Base-by-base conservation (phyloP, 2,888 invertebrate species). In the Hypselothyrea guttata region DNA sequence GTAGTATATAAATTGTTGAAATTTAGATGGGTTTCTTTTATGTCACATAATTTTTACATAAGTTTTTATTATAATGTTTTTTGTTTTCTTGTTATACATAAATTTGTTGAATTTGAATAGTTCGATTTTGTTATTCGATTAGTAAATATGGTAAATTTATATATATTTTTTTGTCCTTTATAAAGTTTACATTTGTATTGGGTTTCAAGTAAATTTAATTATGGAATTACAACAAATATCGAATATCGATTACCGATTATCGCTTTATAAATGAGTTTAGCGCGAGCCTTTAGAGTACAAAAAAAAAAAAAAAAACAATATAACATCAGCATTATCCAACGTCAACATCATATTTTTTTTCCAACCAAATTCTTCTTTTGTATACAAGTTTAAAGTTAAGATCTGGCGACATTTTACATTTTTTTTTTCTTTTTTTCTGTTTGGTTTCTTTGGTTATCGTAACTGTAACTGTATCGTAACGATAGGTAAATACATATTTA, bases 211-310 rank as follows among this genome's bases (percentile, higher is more conserved):
- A 53, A 71, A 75, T 18, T 76, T 53, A 75, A 79, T 70, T 74
- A 53, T 81, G 60, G 76, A 83, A 85, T 83, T 79, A 79, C 81
- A 79, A 85, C 76, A 81, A 76, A 79, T 83, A 83, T 46, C 35
- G 49, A 71, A 74, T 73, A 77, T 60, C 75, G 22, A 22, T 22
- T 22, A 77, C 62, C 75, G 22, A 22, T 22, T 22, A 77, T 59
- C 75, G 74, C 55, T 61, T 63, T 49, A n/a, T 79, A 81, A 78
- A 84, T 79, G 63, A 83, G 65, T 64, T 78, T 75, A 78, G 85
- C 84, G 83, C 85, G 73, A 78, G 85, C 75, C 47, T 70, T 48
- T 83, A 82, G 67, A 71, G 70, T 48, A 51, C 56, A 59, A 62
- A 65, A 77, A 58, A 59, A 74, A 78, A 84, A 71, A 22, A 2